phyloP scores from a whole-genome alignment of 2,113 vertebrate genomes.

The Asarcornis scutulata region DNA sequence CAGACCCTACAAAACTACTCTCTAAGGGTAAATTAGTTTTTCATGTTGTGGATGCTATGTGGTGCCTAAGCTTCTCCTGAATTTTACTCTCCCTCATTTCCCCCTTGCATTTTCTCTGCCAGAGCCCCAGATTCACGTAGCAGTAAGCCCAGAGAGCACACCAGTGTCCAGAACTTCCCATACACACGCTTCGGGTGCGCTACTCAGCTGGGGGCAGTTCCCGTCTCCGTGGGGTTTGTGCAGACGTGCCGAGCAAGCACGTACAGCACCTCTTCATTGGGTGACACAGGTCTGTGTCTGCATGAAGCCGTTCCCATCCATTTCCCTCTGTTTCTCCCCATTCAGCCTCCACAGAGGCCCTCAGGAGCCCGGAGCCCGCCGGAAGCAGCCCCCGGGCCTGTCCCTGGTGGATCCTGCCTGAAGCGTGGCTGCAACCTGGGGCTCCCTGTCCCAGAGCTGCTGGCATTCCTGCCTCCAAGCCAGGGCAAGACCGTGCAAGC shows the following conservation, averaged over 20 bases:
- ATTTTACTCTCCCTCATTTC: background rate
- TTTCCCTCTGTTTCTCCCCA: background rate
- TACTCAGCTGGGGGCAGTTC: background rate
- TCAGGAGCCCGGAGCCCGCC: background rate
- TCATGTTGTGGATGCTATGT: background rate
- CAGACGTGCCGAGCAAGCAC: background rate
- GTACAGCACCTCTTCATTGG: background rate
- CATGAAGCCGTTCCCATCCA: background rate
- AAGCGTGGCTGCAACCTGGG: background rate
- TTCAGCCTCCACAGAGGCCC: background rate
- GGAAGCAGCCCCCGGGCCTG: background rate
- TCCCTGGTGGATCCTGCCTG: background rate
- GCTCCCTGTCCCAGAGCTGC: background rate
- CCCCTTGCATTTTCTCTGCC: background rate
- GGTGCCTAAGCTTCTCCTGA: background rate
- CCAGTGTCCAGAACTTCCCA: fast-evolving
- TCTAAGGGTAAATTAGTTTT: background rate
- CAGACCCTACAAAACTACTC: background rate
- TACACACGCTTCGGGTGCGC: fast-evolving
- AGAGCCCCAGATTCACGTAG: background rate
- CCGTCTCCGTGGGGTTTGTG: background rate
- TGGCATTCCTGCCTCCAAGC: background rate
- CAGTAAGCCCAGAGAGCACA: background rate
- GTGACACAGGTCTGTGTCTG: background rate
- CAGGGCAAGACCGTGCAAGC: background rate